Evolutionary conservation across 2,113 vertebrate species (phyloP).

Genomic region (Seriola rivoliana): DNA sequence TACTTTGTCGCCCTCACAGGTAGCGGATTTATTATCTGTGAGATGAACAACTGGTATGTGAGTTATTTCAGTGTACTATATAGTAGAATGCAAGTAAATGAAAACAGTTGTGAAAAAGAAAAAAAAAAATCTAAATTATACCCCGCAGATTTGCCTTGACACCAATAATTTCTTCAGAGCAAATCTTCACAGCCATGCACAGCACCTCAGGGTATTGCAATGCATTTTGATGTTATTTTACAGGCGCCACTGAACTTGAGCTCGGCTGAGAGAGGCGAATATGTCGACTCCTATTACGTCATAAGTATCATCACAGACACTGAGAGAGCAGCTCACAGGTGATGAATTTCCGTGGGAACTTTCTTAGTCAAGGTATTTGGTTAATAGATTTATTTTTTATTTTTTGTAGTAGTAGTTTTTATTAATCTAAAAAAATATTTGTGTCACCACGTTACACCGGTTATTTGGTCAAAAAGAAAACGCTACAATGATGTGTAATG

Average conservation of each 20-base stretch:
- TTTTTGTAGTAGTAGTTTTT: neutral
- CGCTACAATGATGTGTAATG: too few species aligned
- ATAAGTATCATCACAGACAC: neutral
- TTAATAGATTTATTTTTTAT: neutral
- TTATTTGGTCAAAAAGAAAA: neutral
- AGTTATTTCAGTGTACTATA: neutral
- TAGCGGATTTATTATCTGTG: neutral
- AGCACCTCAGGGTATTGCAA: constrained; percentile 41
- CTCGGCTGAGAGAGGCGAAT: constrained; percentile 24
- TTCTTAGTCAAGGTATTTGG: neutral
- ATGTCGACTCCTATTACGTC: constrained; percentile 40
- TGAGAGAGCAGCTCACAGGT: constrained; percentile 12
- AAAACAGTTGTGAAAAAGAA: constrained; percentile 6
- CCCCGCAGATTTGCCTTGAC: constrained; percentile 37
- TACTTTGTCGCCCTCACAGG: neutral
- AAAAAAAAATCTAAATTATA: constrained; percentile 2
- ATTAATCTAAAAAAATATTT: neutral
- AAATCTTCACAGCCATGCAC: constrained; percentile 40
- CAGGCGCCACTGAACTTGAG: constrained; percentile 45
- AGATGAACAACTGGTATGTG: neutral
- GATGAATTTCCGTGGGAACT: neutral
- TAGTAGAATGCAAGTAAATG: neutral
- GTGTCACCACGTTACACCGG: neutral
- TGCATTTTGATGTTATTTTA: constrained; percentile 56
- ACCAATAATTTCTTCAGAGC: constrained; percentile 43